Evolutionary conservation across 35 echinoderm and acorn worm species (phyloP).

Genomic region (Ophioderma brevispina): DNA sequence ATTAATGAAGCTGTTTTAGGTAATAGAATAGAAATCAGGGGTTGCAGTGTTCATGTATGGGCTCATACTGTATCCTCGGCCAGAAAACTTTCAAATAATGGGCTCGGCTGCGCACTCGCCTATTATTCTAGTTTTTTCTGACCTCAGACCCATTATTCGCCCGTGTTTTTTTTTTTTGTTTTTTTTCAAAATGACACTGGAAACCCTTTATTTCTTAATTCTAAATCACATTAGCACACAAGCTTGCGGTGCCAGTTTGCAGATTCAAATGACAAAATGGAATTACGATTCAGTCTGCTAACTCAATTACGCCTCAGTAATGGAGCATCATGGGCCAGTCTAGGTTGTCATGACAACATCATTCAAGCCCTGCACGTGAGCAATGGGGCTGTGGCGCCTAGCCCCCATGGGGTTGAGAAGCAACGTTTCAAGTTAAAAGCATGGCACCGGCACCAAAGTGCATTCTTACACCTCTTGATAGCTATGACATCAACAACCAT

Average conservation of each 20-base stretch:
- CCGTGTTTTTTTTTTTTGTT: too few relatives aligned
- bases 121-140: too few relatives aligned
- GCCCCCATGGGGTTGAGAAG: background rate
- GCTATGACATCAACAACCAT: too few relatives aligned
- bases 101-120: too few relatives aligned
- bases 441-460: background rate
- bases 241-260: background rate
- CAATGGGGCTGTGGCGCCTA: background rate
- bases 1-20: too few relatives aligned
- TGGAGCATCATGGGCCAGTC: slow-evolving; percentile 32
- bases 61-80: too few relatives aligned
- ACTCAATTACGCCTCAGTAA: slow-evolving; percentile 44
- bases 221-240: slow-evolving; percentile 17
- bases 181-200: too few relatives aligned
- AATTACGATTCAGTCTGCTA: slow-evolving; percentile 37
- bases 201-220: too few relatives aligned
- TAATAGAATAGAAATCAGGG: too few relatives aligned
- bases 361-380: background rate
- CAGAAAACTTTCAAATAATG: too few relatives aligned
- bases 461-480: background rate
- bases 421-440: background rate
- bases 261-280: background rate
- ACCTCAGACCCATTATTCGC: too few relatives aligned
- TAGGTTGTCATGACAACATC: slow-evolving; percentile 30
- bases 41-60: too few relatives aligned